phyloP scores from a whole-genome alignment of 2,888 invertebrate species.

The Drosophila tanythrix region DNA sequence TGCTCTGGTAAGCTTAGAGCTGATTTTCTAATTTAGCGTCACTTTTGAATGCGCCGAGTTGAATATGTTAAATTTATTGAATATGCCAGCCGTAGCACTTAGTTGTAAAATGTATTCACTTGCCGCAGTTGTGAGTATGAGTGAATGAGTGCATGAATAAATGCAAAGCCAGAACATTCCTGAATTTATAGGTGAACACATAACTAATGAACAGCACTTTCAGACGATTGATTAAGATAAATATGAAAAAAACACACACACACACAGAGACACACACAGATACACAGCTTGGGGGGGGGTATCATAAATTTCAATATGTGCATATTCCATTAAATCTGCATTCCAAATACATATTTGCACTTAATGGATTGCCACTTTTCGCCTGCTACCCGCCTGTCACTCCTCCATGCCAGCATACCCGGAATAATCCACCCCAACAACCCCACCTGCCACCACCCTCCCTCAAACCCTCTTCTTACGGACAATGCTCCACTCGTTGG shows the following conservation, averaged over 20 bases:
- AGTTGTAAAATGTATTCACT: background rate
- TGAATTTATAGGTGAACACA: conserved; percentile 9
- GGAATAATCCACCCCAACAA: background rate
- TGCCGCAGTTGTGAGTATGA: conserved; percentile 4
- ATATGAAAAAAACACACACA: background rate
- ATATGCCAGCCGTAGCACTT: background rate
- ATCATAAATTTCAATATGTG: conserved; percentile 63
- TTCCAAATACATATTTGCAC: conserved; percentile 58
- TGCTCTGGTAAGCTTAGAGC: too few relatives aligned
- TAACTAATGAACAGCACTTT: conserved; percentile 49
- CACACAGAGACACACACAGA: background rate
- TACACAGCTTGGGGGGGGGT: conserved; percentile 21
- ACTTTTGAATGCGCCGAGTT: background rate
- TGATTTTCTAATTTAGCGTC: background rate
- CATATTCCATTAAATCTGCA: conserved; percentile 64
- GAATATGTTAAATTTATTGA: background rate
- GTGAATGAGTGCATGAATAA: conserved; percentile 10
- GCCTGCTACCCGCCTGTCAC: background rate
- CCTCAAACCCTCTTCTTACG: background rate
- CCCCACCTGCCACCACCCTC: background rate
- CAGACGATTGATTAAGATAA: conserved; percentile 52
- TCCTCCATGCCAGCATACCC: background rate
- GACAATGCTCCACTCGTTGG: conserved; percentile 1
- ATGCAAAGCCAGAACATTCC: conserved; percentile 33
- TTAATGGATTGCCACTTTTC: conserved; percentile 51